These are phyloP conservation scores for Diceros bicornis DNA, from an alignment of 2,797 vertebrate species.

Conservation along the genomic window DNA sequence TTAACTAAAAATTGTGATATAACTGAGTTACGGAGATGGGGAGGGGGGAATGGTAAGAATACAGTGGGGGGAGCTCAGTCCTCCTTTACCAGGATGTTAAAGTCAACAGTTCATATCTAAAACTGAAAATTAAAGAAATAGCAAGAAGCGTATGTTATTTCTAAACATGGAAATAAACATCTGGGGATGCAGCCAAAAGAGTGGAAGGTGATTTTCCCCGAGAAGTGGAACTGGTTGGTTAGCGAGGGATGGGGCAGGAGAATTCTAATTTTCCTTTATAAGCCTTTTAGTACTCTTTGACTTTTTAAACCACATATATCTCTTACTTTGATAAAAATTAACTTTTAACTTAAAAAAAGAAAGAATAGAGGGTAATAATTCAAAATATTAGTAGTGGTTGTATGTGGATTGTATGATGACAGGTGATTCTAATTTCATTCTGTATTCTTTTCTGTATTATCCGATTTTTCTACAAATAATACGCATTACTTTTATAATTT, in stretches of 20 bases:
- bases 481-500: not conserved
- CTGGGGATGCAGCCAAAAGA: not conserved
- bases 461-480: not conserved
- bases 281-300: not conserved
- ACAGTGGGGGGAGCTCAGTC: not conserved
- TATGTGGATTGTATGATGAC: not conserved
- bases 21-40: not conserved
- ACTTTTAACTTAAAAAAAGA: not conserved
- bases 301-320: not conserved
- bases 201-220: not conserved
- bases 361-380: not conserved
- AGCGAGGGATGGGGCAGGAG: not conserved
- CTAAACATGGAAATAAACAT: not conserved
- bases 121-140: conserved; percentile 36
- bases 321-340: not conserved
- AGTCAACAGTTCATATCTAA: conserved; percentile 10
- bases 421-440: not conserved
- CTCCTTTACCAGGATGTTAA: not conserved
- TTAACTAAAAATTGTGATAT: conserved; percentile 11
- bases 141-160: not conserved
- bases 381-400: not conserved
- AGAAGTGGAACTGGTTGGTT: not conserved
- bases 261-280: not conserved
- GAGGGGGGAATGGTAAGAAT: not conserved
- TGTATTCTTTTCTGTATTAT: not conserved